Percentiles rank a stretch among this genome's conserved stretches.
These are phyloP conservation scores for Megamerina dolium DNA, from an alignment of 2,888 invertebrate genomes.

Conservation along the genomic window DNA sequence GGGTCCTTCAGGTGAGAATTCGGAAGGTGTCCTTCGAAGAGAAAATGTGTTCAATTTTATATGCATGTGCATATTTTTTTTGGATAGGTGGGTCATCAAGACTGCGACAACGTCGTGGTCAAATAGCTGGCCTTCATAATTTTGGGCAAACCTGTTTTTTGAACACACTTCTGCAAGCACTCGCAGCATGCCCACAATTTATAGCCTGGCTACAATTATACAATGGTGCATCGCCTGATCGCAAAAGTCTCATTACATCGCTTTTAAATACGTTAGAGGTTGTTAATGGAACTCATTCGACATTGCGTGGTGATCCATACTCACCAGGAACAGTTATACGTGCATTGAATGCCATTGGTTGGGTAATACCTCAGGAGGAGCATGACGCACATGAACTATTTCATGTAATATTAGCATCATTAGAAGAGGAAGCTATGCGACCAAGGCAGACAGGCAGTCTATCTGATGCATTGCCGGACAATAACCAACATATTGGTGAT, in stretches of 20 bases:
- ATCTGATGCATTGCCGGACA: conserved; percentile 62
- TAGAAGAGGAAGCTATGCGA: conserved; percentile 72
- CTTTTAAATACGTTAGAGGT: conserved; percentile 70
- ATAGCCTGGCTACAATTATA: conserved; percentile 71
- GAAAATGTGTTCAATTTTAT: neutral
- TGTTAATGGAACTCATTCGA: conserved; percentile 62
- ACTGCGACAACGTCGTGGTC: conserved; percentile 60
- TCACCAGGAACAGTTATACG: conserved; percentile 65
- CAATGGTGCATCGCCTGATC: conserved; percentile 56
- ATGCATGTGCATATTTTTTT: neutral
- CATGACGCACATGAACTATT: conserved; percentile 93
- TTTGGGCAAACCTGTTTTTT: conserved; percentile 89
- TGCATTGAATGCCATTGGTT: conserved; percentile 66
- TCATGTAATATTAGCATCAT: conserved; percentile 79
- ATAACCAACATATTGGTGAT: conserved; percentile 51
- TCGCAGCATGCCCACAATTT: conserved; percentile 81
- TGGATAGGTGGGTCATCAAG: conserved; percentile 46
- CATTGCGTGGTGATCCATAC: conserved; percentile 56
- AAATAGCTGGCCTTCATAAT: conserved; percentile 81
- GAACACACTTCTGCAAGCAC: conserved; percentile 83
- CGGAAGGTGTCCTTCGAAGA: neutral
- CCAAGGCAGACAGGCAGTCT: conserved; percentile 61
- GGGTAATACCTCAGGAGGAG: conserved; percentile 88
- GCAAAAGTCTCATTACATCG: conserved; percentile 68
- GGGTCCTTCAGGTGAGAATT: conserved; percentile 53